Base-by-base conservation (phyloP, 2,888 invertebrate species). In the Epirrhoe alternata region DNA sequence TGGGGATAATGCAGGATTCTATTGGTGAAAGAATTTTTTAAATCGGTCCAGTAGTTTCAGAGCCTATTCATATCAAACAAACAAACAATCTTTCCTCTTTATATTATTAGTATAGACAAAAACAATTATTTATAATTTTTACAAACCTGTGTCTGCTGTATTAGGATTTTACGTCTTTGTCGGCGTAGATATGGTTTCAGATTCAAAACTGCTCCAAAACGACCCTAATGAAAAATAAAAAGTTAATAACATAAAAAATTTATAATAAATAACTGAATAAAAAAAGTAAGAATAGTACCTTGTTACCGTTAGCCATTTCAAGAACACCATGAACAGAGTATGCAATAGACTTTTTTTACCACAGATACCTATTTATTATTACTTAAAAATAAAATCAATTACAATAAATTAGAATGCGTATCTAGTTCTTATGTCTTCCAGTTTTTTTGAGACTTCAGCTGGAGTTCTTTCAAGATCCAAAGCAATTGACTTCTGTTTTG, bases 401-500 rank as follows among this genome's bases (percentile, higher is more conserved):
- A 58, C 53, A 61, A 69, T 64, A 72, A 73, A 81, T 96, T 97
- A 99, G 94, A 99, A 99, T 6, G 99, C 99, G 86, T 99, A 99
- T 94, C 99, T 96, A 49, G 99, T 99, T 87, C 99, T 95, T 79
- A 99, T 98, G 87, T 99, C 99, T 94, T 99, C 99, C 61, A 99
- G 94, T 87, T 99, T 99, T 90, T 99, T 99, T 6, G 99, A 98
- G 7, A 99, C 99, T 92, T 99, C 99, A 62, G 97, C 98, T 0
- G 99, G 97, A 0, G 98, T 98, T 80, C 98, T 95, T 85, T 99
- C 99, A 80, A 99, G 94, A 87, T 99, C 99, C 52, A 97, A 96
- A 0, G 99, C 97, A 68, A 99, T 99, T 72, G 97, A 97, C 81
- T 98, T 98, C 87, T 99, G 99, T 87, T 99, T 99, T 0, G 95